A percentile compares a stretch with the other conserved stretches of the same genome.
Conservation (phyloP, 2,888 invertebrate genomes). For the Notodonta dromedarius region DNA sequence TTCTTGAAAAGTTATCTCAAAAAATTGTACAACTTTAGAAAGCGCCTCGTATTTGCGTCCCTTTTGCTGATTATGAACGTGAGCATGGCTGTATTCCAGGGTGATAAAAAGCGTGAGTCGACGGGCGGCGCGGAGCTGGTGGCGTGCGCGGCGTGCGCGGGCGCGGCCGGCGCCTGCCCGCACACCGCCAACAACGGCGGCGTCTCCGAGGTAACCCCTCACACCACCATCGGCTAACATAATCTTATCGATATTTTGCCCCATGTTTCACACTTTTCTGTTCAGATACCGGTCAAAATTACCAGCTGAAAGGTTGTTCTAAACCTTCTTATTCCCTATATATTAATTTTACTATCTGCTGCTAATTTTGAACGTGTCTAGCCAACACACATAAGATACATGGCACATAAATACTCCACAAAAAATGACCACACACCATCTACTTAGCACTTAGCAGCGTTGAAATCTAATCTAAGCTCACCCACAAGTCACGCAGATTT, state of each 20-base stretch:
- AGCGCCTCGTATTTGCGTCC: too few relatives aligned
- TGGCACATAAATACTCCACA: background rate
- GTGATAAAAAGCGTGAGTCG: conserved; percentile 93
- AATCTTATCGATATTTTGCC: conserved; percentile 37
- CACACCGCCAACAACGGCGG: conserved; percentile 95
- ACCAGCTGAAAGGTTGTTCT: background rate
- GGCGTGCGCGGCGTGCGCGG: conserved; percentile 91
- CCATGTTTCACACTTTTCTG: conserved; percentile 4
- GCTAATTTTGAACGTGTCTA: background rate
- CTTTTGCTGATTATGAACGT: background rate
- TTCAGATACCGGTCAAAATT: background rate
- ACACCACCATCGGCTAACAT: conserved; percentile 24
- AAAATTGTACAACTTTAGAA: too few relatives aligned
- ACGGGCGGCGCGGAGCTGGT: conserved; percentile 92
- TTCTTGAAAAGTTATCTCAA: too few relatives aligned
- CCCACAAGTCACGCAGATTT: background rate
- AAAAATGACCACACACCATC: background rate
- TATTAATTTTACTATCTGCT: background rate
- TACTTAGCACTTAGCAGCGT: background rate
- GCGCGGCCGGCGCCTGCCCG: conserved; percentile 91
- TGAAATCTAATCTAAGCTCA: background rate
- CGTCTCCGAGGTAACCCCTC: conserved; percentile 89
- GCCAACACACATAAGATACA: background rate
- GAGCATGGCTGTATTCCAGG: conserved; percentile 77
- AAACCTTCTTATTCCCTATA: too few relatives aligned